Evolutionary conservation across 2,797 vertebrate genomes (phyloP), one percentile per base, ranked within the genome.

Genomic region (Platyrinchus mystaceus): DNA sequence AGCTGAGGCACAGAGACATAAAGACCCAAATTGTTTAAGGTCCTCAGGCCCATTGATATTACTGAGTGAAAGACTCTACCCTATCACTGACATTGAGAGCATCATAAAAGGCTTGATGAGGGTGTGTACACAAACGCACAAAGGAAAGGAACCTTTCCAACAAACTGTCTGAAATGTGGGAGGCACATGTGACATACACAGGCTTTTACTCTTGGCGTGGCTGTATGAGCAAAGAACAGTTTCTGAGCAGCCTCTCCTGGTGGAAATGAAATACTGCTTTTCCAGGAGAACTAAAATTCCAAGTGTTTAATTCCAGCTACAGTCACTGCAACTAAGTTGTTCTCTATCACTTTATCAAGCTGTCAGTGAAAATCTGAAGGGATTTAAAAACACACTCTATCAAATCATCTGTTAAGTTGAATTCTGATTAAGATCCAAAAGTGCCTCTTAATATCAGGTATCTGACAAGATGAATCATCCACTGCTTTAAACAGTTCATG

Each of bases 221-320:
- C 50, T 84, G 46, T 32, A 14, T 1, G 6, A 27, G 28, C 56
- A 70, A 90, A 32, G 75, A 82, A 56, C 77, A 88, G 93, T 32
- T 86, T 71, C 80, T 68, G 77, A 95, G 91, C 92, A 78, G 66
- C 95, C 96, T 77, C 97, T 97, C 52, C 84, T 95, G 96, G 94
- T 43, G 64, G 80, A 89, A 89, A 46, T 9, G 2, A 77, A 68
- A 66, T 71, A 92, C 22, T 96, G 75, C 89, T 93, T 87, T 92
- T 77, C 58, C 37, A 68, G 37, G 56, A 73, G 10, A 85, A 70
- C 2, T 62, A 14, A 9, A 53, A n/a, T 91, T 78, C 39, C 22
- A 49, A 55, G 32, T 6, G 15, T 66, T 69, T 50, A 9, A 28
- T 30, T 91, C 41, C 59, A 79, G 32, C 50, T 76, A 41, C 37